Evolutionary conservation across 2,113 vertebrate species (phyloP).

Genomic region (Zonotrichia leucophrys): DNA sequence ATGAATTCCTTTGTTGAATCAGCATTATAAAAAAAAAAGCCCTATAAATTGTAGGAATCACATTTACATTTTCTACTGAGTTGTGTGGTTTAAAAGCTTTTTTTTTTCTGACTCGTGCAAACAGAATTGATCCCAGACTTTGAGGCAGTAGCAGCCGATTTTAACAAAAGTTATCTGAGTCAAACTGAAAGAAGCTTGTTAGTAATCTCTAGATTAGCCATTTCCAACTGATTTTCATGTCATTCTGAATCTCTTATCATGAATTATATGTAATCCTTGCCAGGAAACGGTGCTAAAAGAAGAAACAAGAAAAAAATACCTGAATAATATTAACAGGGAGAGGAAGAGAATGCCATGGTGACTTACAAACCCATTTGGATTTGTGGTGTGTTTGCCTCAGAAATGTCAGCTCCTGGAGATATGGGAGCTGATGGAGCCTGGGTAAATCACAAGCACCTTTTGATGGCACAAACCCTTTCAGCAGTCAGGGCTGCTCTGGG

Average conservation of each 20-base stretch:
- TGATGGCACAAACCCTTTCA: background rate
- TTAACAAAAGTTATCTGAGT: background rate
- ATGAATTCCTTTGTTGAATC: constrained; percentile 1
- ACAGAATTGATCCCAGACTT: background rate
- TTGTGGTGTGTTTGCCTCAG: background rate
- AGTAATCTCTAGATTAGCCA: background rate
- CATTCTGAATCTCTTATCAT: background rate
- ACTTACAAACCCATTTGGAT: background rate
- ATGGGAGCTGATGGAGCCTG: background rate
- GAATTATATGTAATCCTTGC: background rate
- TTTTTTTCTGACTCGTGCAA: background rate
- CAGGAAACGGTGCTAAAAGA: background rate
- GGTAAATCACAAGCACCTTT: background rate
- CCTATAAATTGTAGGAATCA: background rate
- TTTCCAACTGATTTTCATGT: background rate
- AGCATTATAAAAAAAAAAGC: background rate
- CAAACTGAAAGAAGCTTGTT: background rate
- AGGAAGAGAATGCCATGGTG: background rate
- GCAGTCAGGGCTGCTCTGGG: background rate
- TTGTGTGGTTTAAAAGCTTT: background rate
- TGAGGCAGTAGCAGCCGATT: background rate
- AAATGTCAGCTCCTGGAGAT: background rate
- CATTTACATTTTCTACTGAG: background rate
- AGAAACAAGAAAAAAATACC: background rate
- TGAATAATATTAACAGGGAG: no score